These are phyloP conservation scores for Seira sanloemensis DNA, from an alignment of 2,888 invertebrate species.

Conservation along the genomic window DNA sequence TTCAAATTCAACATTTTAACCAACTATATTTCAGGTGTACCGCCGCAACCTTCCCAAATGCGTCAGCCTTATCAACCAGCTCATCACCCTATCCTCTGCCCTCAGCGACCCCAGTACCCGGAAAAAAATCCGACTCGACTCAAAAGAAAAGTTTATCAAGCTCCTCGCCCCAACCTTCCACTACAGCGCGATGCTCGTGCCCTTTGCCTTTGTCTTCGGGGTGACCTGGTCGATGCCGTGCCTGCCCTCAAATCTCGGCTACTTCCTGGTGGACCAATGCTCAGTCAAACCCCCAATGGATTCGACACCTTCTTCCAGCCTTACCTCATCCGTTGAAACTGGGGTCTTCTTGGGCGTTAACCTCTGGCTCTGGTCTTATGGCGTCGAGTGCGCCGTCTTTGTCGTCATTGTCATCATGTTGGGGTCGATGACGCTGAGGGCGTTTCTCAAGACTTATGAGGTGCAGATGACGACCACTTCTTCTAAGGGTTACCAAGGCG, in stretches of 20 bases:
- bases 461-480: no score
- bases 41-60: not conserved
- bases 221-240: slow-evolving; percentile 39
- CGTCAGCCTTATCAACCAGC: slow-evolving; percentile 8
- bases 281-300: no score
- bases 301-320: not conserved
- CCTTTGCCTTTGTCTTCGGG: slow-evolving; percentile 36
- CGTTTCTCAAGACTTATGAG: slow-evolving; percentile 35
- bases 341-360: slow-evolving; percentile 10
- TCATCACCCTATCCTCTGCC: slow-evolving; percentile 13
- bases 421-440: slow-evolving; percentile 36
- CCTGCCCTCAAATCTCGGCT: slow-evolving; percentile 28
- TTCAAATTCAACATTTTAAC: no score
- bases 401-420: slow-evolving; percentile 38
- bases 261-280: slow-evolving; percentile 23
- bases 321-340: not conserved
- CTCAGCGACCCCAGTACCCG: not conserved
- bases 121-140: slow-evolving; percentile 14
- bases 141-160: slow-evolving; percentile 37
- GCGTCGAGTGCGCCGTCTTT: slow-evolving; percentile 42
- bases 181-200: slow-evolving; percentile 45
- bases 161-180: slow-evolving; percentile 28
- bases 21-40: no score
- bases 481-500: no score
- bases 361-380: slow-evolving; percentile 22